These are phyloP conservation scores for Rotaria magnacalcarata DNA, from an alignment of 2,888 invertebrate genomes.

Conservation along the genomic window DNA sequence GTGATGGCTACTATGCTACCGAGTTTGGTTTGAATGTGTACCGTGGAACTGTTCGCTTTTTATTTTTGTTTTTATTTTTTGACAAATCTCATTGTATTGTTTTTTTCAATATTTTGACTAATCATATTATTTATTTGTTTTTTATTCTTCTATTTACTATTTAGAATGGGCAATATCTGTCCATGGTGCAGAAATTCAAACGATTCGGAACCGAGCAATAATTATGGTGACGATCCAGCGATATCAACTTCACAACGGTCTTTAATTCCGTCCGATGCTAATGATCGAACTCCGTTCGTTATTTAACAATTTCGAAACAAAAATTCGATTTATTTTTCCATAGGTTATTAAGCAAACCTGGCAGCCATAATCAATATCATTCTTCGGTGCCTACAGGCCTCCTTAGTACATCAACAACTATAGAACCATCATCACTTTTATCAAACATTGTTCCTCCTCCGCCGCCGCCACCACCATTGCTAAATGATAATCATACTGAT, in stretches of 20 bases:
- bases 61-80: not conserved
- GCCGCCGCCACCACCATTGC: not conserved
- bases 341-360: not conserved
- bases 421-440: not conserved
- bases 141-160: not conserved
- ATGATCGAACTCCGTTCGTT: constrained; percentile 11
- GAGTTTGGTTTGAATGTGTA: not conserved
- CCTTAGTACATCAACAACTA: not conserved
- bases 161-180: constrained; percentile 24
- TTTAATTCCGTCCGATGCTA: not conserved
- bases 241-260: not conserved
- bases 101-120: not conserved
- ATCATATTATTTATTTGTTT: not conserved
- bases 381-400: not conserved
- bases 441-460: not conserved
- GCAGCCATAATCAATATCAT: not conserved
- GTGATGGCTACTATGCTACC: not conserved
- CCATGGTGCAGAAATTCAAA: not conserved
- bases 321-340: not conserved
- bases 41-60: not conserved
- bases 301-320: not conserved
- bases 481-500: not conserved
- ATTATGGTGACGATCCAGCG: not conserved
- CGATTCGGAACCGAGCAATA: not conserved
- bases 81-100: not conserved